Percentiles rank a stretch among this genome's conserved stretches.
Conservation (phyloP, 2,797 vertebrate species). For the Cichlasoma orientale region DNA sequence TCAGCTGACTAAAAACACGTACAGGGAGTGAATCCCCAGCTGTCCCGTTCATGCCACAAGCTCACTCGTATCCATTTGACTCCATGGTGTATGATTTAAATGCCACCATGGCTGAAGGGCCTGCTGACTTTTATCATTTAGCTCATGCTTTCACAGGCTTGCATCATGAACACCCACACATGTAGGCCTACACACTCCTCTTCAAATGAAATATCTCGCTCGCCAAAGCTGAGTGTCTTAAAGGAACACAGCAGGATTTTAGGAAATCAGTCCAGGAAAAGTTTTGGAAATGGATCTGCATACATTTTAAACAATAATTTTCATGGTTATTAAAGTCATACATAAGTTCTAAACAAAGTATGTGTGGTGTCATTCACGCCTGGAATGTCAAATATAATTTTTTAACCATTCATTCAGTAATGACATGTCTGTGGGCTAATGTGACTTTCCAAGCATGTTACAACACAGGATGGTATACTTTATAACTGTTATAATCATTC, state of each 20-base stretch:
- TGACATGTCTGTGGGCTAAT: not conserved
- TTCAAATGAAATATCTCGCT: slow-evolving; percentile 40
- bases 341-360: not conserved
- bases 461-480: not conserved
- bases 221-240: slow-evolving; percentile 25
- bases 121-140: slow-evolving; percentile 36
- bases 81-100: slow-evolving; percentile 16
- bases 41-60: slow-evolving; percentile 10
- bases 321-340: not conserved
- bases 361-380: not conserved
- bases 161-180: slow-evolving; percentile 75
- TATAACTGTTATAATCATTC: not conserved
- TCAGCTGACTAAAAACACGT: not conserved
- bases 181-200: slow-evolving; percentile 53
- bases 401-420: not conserved
- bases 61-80: slow-evolving; percentile 20
- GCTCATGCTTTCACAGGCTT: slow-evolving; percentile 74
- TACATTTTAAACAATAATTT: not conserved
- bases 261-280: slow-evolving; percentile 7
- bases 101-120: slow-evolving; percentile 24
- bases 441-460: not conserved
- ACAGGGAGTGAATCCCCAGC: not conserved
- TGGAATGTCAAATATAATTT: not conserved
- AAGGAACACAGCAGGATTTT: slow-evolving; percentile 32
- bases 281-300: not conserved